These are phyloP conservation scores for Drosophila meridionalis DNA, from an alignment of 2,888 invertebrate genomes.

Conservation along the genomic window DNA sequence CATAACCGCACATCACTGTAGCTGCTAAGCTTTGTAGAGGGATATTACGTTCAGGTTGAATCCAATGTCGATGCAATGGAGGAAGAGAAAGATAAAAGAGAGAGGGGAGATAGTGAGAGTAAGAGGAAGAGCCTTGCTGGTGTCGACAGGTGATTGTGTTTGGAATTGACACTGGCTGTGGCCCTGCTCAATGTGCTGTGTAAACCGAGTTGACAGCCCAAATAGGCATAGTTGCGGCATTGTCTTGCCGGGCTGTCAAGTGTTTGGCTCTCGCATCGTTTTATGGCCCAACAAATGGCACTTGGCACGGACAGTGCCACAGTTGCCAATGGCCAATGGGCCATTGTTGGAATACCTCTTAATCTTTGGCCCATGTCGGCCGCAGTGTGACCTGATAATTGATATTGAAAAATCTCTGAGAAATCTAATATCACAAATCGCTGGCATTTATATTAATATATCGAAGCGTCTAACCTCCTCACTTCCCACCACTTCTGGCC, in stretches of 20 bases:
- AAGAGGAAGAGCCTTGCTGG: background rate
- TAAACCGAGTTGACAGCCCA: conserved; percentile 46
- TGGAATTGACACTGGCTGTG: background rate
- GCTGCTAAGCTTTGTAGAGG: background rate
- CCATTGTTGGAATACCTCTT: conserved; percentile 4
- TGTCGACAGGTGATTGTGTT: conserved; percentile 5
- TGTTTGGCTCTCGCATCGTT: conserved; percentile 22
- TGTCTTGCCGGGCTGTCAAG: conserved; percentile 15
- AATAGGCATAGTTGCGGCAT: conserved; percentile 34
- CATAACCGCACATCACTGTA: conserved; percentile 1
- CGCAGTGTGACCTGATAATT: conserved; percentile 15
- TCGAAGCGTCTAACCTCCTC: conserved; percentile 2
- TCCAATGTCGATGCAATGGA: background rate
- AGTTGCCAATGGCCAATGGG: conserved; percentile 10
- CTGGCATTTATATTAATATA: conserved; percentile 22
- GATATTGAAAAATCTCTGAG: conserved; percentile 20
- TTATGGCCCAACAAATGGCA: conserved; percentile 17
- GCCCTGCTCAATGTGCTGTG: conserved; percentile 53
- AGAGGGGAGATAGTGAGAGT: background rate
- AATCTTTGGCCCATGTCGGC: background rate
- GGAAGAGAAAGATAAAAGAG: too few species aligned
- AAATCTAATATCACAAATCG: conserved; percentile 16
- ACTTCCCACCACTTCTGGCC: background rate
- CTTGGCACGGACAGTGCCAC: background rate
- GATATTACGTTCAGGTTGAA: background rate